Base-by-base conservation (phyloP, 2,888 invertebrate species). In the Diploptera punctata region DNA sequence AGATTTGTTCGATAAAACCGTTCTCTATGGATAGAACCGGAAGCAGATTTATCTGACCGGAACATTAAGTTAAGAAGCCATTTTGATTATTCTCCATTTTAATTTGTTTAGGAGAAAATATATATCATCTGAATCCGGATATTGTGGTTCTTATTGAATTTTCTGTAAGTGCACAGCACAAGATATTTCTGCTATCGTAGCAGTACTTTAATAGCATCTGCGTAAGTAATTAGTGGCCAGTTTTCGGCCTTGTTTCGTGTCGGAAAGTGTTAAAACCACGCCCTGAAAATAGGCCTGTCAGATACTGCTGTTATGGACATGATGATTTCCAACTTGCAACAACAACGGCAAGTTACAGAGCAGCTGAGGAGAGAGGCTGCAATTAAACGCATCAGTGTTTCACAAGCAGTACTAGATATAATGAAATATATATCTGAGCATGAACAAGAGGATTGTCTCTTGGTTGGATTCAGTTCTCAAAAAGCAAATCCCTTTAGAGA, bases 401-500 rank as follows among this genome's bases (percentile, higher is more conserved):
- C 97, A 38, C 92, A 92, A 78, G 97, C 96, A n/a, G 93, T 97
- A 72, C 91, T 93, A 76, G 94, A 97, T 79, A 95, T 98, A 78
- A 93, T 97, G 81, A 94, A 95, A 81, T 97, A 91, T 81, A 93
- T 97, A 76, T 88, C 90, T 54, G 96, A 97, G 79, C 96, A 97
- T 80, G 93, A 95, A 80, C 93, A 94, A 78, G 97, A 97, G 80
- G 98, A 98, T 84, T 97, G 93, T 80, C 88, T 98, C 62, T 88
- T 98, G 76, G 94, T 94, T 76, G 98, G 98, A 43, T 98, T 98
- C 83, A 93, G 95, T 76, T 95, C 93, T 78, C 97, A 97, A 82
- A 95, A 96, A 82, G 94, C 95, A 18, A 98, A 98, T 85, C 98
- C 98, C 31, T 98, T 96, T 87, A 91, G 96, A 77, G 97, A 97